phyloP scores from a whole-genome alignment of 2,113 vertebrate species.

The Mastomys natalensis region DNA sequence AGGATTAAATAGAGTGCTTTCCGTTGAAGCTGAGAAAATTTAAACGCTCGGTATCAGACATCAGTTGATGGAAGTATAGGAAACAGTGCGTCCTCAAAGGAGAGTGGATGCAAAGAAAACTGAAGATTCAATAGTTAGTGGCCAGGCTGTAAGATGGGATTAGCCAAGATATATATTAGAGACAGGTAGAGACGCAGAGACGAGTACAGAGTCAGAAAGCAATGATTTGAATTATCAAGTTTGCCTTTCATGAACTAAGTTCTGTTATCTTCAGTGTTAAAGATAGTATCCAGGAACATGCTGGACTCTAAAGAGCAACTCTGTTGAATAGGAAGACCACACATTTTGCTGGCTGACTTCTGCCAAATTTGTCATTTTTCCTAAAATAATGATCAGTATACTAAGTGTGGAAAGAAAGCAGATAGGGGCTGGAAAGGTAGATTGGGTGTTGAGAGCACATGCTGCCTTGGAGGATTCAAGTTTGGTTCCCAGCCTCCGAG shows the following conservation, averaged over 20 bases:
- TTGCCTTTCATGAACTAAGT: neutral
- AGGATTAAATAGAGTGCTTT: neutral
- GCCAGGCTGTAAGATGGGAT: neutral
- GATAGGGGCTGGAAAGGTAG: neutral
- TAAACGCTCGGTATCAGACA: neutral
- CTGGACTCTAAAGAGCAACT: neutral
- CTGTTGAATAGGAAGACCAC: neutral
- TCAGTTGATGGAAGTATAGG: neutral
- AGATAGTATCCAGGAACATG: neutral
- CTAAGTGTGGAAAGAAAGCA: neutral
- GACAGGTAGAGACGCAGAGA: neutral
- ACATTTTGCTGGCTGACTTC: neutral
- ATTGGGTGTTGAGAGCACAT: neutral
- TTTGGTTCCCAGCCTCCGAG: neutral
- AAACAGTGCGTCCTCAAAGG: neutral
- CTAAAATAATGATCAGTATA: neutral
- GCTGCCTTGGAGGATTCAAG: neutral
- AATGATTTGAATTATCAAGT: neutral
- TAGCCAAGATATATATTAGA: neutral
- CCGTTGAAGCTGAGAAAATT: neutral
- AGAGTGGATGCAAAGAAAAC: neutral
- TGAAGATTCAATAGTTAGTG: neutral
- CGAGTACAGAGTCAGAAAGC: neutral
- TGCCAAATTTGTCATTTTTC: neutral
- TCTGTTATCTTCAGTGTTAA: neutral